Conservation (phyloP, 2,888 invertebrate genomes). For the Drosophila siamana region DNA sequence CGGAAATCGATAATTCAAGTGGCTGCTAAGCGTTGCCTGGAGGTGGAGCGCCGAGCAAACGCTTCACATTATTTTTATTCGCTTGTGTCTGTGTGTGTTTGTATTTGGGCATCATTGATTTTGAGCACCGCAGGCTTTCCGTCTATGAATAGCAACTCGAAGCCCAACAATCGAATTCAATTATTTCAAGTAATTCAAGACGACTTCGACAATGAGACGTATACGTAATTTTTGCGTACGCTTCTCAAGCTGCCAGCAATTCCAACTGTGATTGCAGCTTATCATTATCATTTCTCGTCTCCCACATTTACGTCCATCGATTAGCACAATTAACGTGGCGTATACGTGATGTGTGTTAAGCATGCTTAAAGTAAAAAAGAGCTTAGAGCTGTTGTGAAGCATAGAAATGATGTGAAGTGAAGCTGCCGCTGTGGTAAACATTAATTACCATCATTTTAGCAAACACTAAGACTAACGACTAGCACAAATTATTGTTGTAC, state of each 20-base stretch:
- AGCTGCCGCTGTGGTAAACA: too few relatives aligned
- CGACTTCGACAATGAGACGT: conserved; percentile 18
- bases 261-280: conserved; percentile 2
- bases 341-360: conserved; percentile 42
- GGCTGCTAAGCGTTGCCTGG: conserved; percentile 1
- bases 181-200: conserved; percentile 58
- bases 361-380: background rate
- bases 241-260: conserved; percentile 8
- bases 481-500: conserved; percentile 2
- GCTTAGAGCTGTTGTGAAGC: too few relatives aligned
- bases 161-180: conserved; percentile 72
- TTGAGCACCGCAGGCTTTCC: conserved; percentile 7
- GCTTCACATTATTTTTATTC: conserved; percentile 27
- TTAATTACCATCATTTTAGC: too few relatives aligned
- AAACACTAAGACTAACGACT: too few relatives aligned
- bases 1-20: conserved; percentile 23
- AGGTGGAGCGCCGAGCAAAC: conserved; percentile 2
- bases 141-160: conserved; percentile 37
- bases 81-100: background rate
- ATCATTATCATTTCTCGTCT: background rate
- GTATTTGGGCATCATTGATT: conserved; percentile 21
- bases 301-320: background rate
- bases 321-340: conserved; percentile 5
- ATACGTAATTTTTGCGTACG: conserved; percentile 9
- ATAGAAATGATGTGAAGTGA: too few relatives aligned